Base-by-base conservation (phyloP, 1,140 invertebrate genomes). In the Drosophila gunungcola region DNA sequence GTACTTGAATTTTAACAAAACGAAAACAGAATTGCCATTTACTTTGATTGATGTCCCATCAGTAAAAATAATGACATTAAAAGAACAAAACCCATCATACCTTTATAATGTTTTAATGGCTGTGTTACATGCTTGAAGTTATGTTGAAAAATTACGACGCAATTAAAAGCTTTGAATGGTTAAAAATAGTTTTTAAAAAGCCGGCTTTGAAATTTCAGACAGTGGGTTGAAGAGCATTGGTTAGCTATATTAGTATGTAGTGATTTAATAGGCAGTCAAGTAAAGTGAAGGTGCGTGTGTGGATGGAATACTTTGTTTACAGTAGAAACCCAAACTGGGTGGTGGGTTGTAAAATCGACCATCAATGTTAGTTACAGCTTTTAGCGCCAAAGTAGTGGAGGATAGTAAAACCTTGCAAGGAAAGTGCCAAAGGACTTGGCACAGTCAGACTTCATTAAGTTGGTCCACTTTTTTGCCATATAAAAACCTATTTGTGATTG, bases 131-230 rank as follows among this genome's bases (percentile, higher is more conserved):
- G 7, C 29, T 29, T 11, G 4, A n/a, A 41, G 21, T 9, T 13
- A 3, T 55, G 54, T 32, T 41, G 13, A 29, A 7, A 2, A 32
- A 60, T n/a, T 43, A 16, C 6, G 4, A 7, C 27, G 5, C 38
- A 55, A 38, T 61, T 29, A 29, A 16, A 46, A 32, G 12, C 41
- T 46, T 45, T 10, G 2, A 48, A 6, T 32, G 38, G 11, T 29
- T 46, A 36, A 0, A 63, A 34, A 13, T 16, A 12, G 5, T 32
- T 46, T 21, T 21, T 21, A 21, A 21, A 21, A 21, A 21, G 16
- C 16, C 16, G 58, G 42, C 63, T 67, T 68, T 52, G 60, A 65
- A 68, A 65, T 52, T 65, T 36, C 36, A 69, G 64, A 34, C n/a
- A 5, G 6, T 5, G 45, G 21, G 2, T 27, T 52, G 21, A 49